These are phyloP conservation scores for Onychomys leucogaster DNA, from an alignment of 2,797 vertebrate species.

Conservation along the genomic window DNA sequence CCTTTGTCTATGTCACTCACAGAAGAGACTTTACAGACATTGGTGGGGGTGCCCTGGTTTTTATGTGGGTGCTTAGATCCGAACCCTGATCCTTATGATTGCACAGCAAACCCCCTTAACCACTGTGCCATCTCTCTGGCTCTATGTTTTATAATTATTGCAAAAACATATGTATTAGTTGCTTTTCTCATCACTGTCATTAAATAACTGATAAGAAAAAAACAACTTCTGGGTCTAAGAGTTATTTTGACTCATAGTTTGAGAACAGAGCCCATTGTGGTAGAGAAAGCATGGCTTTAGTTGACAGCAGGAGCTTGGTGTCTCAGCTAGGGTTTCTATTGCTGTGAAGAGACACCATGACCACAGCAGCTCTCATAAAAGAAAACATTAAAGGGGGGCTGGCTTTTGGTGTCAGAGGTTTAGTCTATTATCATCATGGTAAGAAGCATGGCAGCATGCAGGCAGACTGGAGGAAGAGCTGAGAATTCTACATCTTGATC, in stretches of 20 bases:
- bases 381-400: too few species aligned
- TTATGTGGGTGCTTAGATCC: neutral
- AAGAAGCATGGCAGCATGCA: neutral
- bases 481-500: neutral
- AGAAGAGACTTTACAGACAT: neutral
- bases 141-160: neutral
- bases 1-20: neutral
- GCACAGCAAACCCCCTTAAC: neutral
- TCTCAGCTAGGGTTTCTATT: neutral
- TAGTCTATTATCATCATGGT: too few species aligned
- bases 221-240: neutral
- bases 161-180: neutral
- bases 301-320: neutral
- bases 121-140: neutral
- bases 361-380: neutral
- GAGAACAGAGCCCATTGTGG: neutral
- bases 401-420: too few species aligned
- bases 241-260: neutral
- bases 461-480: neutral
- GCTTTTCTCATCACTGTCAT: neutral
- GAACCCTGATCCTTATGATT: neutral
- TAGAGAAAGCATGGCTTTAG: neutral
- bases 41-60: neutral
- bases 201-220: neutral
- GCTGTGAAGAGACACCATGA: neutral